Conservation (phyloP, 2,797 vertebrate species). For the Ctenochaetus hawaiiensis region DNA sequence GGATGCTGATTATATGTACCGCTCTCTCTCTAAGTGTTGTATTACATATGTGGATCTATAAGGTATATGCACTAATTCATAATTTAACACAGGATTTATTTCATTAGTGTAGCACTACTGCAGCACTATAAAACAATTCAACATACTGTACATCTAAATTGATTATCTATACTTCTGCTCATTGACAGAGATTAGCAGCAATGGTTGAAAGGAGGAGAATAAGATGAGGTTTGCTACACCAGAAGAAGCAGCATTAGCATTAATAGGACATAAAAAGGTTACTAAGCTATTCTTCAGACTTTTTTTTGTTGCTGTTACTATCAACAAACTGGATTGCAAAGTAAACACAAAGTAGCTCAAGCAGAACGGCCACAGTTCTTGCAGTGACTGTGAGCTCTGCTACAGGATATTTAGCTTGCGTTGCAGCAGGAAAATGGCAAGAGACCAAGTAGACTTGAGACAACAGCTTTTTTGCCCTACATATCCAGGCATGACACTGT, state of each 20-base stretch:
- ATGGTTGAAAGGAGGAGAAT: not conserved
- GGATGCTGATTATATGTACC: too few species aligned
- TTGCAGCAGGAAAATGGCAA: constrained; percentile 37
- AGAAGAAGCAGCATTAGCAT: not conserved
- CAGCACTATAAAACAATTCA: not conserved
- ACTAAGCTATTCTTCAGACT: not conserved
- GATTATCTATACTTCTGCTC: not conserved
- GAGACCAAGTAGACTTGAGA: constrained; percentile 26
- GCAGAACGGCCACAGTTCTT: not conserved
- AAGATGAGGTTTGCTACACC: not conserved
- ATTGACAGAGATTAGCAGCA: not conserved
- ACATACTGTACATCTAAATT: not conserved
- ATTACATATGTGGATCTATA: too few species aligned
- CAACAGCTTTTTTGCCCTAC: constrained; percentile 21
- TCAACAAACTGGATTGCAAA: not conserved
- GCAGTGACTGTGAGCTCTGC: not conserved
- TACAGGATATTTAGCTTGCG: constrained; percentile 11
- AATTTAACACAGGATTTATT: too few species aligned
- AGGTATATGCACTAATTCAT: too few species aligned
- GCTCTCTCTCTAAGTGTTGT: too few species aligned
- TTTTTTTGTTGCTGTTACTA: not conserved
- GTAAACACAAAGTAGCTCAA: constrained; percentile 4
- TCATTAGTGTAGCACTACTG: too few species aligned
- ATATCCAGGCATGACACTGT: constrained; percentile 47
- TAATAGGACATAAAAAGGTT: not conserved